These are phyloP conservation scores for Atherinomorus stipes DNA, from an alignment of 2,113 vertebrate genomes.

Conservation along the genomic window DNA sequence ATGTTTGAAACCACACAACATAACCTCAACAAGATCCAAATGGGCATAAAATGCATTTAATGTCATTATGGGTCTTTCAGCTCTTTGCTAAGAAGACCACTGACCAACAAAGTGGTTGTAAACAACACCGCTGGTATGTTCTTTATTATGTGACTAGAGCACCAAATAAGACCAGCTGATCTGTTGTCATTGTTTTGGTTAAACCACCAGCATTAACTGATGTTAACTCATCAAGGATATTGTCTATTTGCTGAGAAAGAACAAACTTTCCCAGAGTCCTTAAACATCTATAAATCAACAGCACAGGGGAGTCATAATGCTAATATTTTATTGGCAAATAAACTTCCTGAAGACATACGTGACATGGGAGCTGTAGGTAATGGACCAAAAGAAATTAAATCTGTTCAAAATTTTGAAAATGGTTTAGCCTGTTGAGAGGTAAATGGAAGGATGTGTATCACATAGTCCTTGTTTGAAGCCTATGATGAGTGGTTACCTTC, in stretches of 20 bases:
- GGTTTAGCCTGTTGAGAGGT: too few relatives aligned
- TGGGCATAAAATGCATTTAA: slow-evolving; percentile 29
- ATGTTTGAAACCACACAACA: slow-evolving; percentile 44
- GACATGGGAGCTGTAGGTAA: too few relatives aligned
- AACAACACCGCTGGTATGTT: slow-evolving; percentile 18
- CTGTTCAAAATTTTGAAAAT: too few relatives aligned
- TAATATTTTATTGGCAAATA: too few relatives aligned
- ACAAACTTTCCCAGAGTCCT: slow-evolving; percentile 24
- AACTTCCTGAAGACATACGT: too few relatives aligned
- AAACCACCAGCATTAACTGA: slow-evolving; percentile 19
- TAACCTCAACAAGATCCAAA: slow-evolving; percentile 52
- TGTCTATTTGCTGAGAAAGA: slow-evolving; percentile 3
- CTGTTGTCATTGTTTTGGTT: slow-evolving; percentile 13
- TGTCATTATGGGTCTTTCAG: slow-evolving; percentile 39
- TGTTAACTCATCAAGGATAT: slow-evolving; percentile 12
- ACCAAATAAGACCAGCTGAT: slow-evolving; percentile 28
- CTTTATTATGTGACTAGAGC: slow-evolving; percentile 14
- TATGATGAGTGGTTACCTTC: too few relatives aligned
- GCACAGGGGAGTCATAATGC: too few relatives aligned
- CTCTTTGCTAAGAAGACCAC: slow-evolving; percentile 42
- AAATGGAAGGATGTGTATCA: too few relatives aligned
- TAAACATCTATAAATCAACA: too few relatives aligned
- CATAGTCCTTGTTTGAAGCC: too few relatives aligned
- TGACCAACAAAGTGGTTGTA: slow-evolving; percentile 26
- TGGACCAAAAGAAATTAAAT: too few relatives aligned